A percentile compares a stretch with the other conserved stretches of the same genome.
Conservation (phyloP, 1,140 invertebrate genomes). For the Mya arenaria region DNA sequence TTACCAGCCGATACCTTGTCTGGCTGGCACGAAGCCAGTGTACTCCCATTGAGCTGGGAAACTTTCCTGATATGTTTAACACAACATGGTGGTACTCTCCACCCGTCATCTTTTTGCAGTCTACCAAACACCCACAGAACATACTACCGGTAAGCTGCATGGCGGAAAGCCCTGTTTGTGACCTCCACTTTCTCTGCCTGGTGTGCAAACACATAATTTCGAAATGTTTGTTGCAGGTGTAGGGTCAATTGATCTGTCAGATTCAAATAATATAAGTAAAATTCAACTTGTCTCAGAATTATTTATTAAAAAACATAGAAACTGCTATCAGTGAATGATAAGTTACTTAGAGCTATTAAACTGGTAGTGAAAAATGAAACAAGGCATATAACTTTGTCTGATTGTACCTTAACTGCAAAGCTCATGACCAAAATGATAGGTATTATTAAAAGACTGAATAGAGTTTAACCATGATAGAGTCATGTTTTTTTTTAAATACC, state of each 20-base stretch:
- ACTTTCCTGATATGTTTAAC: not conserved
- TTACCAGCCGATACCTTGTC: constrained; percentile 12
- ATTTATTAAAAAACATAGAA: no score
- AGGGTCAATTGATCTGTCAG: not conserved
- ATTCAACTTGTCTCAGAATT: no score
- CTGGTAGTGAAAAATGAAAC: not conserved
- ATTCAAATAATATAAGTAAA: no score
- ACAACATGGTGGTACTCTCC: not conserved
- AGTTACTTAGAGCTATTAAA: no score
- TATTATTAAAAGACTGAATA: not conserved
- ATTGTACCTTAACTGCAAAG: not conserved
- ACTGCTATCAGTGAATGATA: no score
- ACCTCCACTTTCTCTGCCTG: not conserved
- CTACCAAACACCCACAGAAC: constrained; percentile 6
- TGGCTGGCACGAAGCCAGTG: not conserved
- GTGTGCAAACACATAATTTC: not conserved
- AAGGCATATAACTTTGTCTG: no score
- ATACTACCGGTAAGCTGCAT: constrained; percentile 21
- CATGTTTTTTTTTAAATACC: not conserved
- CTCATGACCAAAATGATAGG: constrained; percentile 12
- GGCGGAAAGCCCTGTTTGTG: not conserved
- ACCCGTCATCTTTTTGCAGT: not conserved
- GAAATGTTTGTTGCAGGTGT: not conserved
- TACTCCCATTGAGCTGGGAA: not conserved
- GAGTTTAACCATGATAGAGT: not conserved